Conservation (phyloP, 2,113 vertebrate species). For the Lepus americanus region DNA sequence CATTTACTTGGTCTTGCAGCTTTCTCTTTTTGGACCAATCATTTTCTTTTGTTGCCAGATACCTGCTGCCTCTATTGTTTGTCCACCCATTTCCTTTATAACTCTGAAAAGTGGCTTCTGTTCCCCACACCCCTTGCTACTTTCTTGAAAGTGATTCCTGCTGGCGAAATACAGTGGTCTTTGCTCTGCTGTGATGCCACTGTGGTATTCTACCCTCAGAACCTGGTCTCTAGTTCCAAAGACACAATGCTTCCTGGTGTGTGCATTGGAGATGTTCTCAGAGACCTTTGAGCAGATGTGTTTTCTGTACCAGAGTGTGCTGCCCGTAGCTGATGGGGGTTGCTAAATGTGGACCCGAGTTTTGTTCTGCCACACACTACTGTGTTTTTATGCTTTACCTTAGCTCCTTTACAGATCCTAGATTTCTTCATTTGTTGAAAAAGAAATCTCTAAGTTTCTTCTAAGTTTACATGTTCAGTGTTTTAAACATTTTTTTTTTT, state of each 20-base stretch:
- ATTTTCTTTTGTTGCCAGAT: constrained; percentile 49
- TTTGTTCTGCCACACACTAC: not conserved
- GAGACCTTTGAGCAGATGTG: not conserved
- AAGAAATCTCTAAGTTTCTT: constrained; percentile 64
- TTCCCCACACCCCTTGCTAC: not conserved
- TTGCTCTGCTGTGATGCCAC: not conserved
- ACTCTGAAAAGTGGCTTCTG: constrained; percentile 40
- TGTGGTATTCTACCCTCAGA: not conserved
- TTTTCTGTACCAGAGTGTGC: not conserved
- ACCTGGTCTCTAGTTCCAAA: constrained; percentile 11
- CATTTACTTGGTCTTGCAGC: constrained; percentile 22
- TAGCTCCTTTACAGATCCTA: constrained; percentile 30
- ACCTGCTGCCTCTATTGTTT: constrained; percentile 23
- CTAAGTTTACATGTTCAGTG: constrained; percentile 48
- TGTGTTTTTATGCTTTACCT: not conserved
- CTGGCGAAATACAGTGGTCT: constrained; percentile 30
- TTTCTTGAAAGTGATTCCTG: constrained; percentile 64
- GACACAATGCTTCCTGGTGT: not conserved
- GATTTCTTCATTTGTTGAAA: constrained; percentile 48
- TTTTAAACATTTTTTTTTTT: constrained; percentile 44
- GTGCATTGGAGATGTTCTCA: not conserved
- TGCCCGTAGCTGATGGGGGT: not conserved
- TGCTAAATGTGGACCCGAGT: not conserved
- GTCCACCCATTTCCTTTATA: not conserved
- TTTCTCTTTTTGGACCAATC: constrained; percentile 26